phyloP scores from a whole-genome alignment of 35 echinoderm and acorn worm genomes.

The Apostichopus japonicus region DNA sequence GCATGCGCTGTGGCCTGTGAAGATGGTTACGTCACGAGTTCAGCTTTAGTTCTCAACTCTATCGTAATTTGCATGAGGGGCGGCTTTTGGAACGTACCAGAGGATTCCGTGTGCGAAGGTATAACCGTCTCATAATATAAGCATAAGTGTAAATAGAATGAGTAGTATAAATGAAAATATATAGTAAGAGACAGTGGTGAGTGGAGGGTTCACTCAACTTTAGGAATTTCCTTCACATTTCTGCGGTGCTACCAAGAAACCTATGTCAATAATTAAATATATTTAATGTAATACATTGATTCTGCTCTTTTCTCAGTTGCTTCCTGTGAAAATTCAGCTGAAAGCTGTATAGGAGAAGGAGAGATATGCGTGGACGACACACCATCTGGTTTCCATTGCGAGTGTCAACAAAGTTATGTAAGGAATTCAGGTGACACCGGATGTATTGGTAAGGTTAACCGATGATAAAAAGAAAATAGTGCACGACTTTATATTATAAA shows the following conservation, averaged over 20 bases:
- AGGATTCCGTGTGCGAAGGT: conserved; percentile 13
- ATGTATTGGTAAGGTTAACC: conserved; percentile 1
- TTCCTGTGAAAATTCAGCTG: not conserved
- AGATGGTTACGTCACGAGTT: not conserved
- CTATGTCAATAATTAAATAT: no score
- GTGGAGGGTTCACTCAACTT: no score
- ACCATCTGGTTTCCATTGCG: conserved; percentile 18
- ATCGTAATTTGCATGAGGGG: not conserved
- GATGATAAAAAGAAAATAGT: not conserved
- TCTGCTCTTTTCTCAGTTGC: not conserved
- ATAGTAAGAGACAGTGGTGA: no score
- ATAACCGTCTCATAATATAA: not conserved
- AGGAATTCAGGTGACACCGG: not conserved
- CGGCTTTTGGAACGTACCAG: not conserved
- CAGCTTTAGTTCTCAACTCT: not conserved
- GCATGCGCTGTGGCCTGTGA: not conserved
- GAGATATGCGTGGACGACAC: not conserved
- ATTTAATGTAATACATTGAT: no score
- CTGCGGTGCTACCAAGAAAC: no score
- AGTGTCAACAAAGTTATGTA: not conserved
- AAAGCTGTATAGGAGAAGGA: not conserved
- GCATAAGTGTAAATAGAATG: no score
- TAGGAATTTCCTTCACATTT: no score
- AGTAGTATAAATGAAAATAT: not conserved
- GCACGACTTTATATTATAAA: no score